Evolutionary conservation across 1,140 invertebrate species (phyloP), one percentile per base, ranked within the genome.

Genomic region (Musca vetustissima): DNA sequence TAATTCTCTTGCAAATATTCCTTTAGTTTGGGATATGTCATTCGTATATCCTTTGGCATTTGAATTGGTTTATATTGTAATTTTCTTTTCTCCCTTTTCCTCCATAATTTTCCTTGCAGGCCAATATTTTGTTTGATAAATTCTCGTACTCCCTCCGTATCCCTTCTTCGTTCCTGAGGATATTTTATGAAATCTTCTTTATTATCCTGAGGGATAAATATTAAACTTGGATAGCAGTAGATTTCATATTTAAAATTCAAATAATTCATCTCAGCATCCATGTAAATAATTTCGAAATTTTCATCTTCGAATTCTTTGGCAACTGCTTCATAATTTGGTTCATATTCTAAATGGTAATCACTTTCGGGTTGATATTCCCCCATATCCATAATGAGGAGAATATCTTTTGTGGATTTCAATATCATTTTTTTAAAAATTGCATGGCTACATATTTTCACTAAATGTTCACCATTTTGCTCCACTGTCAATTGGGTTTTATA

Each of bases 241-340:
- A 50, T 48, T 15, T 64, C 22, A 64, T 64, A 69, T 32, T 69
- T 48, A 24, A 69, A 43, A 22, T 57, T 47, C 43, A 69, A 28
- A 43, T 69, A 69, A 43, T 69, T 69, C 19, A 3, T 2, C 22
- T 64, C 59, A 36, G 67, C 67, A n/a, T 69, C 61, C 14, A 69
- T 64, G n/a, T 69, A 64, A 1, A 69, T 15, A 32, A 69, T 14
- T 19, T 61, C 57, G 17, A 61, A 4, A 21, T 61, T 61, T 4
- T n/a, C 36, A 17, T 43, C 6, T 36, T 61, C n/a, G 13, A 61
- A 43, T 7, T n/a, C 28, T 32, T 25, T 14, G n/a, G 57, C 57
- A 15, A 61, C 8, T 36, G n/a, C 19, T 17, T 61, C 17, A 43
- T 43, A 61, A 61, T 61, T 61, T 13, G 57, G 28, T 21, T 61